phyloP scores from a whole-genome alignment of 2,113 vertebrate species.

The Hipposideros armiger region DNA sequence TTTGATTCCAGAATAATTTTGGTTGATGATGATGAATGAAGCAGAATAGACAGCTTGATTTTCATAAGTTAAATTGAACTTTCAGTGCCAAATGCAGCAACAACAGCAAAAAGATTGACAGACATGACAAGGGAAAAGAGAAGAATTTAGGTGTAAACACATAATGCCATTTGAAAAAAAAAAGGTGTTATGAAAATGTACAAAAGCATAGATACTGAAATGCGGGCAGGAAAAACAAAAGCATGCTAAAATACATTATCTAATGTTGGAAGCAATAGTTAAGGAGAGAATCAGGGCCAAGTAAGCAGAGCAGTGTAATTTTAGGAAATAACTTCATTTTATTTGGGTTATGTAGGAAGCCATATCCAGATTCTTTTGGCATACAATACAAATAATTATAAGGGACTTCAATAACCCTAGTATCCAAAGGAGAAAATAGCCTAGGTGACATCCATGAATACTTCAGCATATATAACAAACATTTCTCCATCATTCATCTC shows the following conservation, averaged over 20 bases:
- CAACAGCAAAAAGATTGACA: slow-evolving; percentile 78
- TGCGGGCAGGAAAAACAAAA: background rate
- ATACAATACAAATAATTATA: slow-evolving; percentile 21
- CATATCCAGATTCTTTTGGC: background rate
- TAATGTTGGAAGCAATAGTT: slow-evolving; percentile 62
- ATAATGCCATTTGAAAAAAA: slow-evolving; percentile 73
- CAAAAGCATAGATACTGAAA: slow-evolving; percentile 64
- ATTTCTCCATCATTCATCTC: background rate
- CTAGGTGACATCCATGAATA: background rate
- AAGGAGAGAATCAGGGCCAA: slow-evolving; percentile 15
- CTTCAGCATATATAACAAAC: background rate
- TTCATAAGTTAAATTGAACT: slow-evolving; percentile 84
- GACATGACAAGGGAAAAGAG: slow-evolving; percentile 79
- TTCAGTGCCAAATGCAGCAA: slow-evolving; percentile 63
- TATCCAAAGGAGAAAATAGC: background rate
- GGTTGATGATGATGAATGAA: slow-evolving; percentile 85
- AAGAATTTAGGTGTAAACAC: slow-evolving; percentile 80
- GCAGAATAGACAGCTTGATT: slow-evolving; percentile 83
- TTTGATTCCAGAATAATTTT: slow-evolving; percentile 84
- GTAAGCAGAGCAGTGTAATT: slow-evolving; percentile 14
- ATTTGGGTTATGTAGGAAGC: background rate
- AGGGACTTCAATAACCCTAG: background rate
- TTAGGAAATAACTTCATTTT: slow-evolving; percentile 46
- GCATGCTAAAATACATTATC: slow-evolving; percentile 1
- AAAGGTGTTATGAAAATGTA: slow-evolving; percentile 66